Percentiles rank a stretch among this genome's conserved stretches.
These are phyloP conservation scores for Flexamia atlantica DNA, from an alignment of 2,888 invertebrate species.

Conservation along the genomic window DNA sequence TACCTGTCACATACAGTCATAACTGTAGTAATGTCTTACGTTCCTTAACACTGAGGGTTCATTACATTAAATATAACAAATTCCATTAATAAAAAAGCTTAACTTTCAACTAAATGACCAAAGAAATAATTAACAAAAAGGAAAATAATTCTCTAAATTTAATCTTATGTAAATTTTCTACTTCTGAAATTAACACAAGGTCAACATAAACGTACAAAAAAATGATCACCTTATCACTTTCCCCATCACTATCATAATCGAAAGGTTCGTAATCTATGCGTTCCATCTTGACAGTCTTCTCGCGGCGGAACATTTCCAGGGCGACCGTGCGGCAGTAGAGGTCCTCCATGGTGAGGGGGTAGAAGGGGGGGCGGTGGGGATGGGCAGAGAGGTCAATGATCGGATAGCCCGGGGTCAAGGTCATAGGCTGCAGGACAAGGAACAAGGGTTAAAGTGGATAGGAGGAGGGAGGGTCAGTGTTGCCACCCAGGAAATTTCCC, in stretches of 20 bases:
- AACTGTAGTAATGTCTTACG: too few species aligned
- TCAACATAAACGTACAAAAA: background rate
- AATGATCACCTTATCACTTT: background rate
- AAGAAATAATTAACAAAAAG: too few species aligned
- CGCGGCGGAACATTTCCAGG: slow-evolving; percentile 31
- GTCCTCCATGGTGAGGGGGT: slow-evolving; percentile 51
- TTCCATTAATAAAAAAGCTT: too few species aligned
- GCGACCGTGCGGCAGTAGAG: slow-evolving; percentile 28
- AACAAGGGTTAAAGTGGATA: background rate
- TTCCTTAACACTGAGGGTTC: too few species aligned
- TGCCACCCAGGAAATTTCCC: too few species aligned
- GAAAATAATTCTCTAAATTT: too few species aligned
- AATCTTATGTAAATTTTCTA: too few species aligned
- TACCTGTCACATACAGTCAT: too few species aligned
- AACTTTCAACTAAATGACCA: too few species aligned
- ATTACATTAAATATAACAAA: background rate
- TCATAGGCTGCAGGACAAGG: background rate
- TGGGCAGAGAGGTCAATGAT: slow-evolving; percentile 50
- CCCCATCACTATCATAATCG: background rate
- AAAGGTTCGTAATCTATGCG: background rate
- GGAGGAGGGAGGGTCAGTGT: too few species aligned
- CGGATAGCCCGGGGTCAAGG: slow-evolving; percentile 31
- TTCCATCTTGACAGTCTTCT: background rate
- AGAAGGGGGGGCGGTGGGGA: slow-evolving; percentile 34
- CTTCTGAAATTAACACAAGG: too few species aligned